Base-by-base conservation (phyloP, 2,888 invertebrate genomes). In the Lochmaea capreae region DNA sequence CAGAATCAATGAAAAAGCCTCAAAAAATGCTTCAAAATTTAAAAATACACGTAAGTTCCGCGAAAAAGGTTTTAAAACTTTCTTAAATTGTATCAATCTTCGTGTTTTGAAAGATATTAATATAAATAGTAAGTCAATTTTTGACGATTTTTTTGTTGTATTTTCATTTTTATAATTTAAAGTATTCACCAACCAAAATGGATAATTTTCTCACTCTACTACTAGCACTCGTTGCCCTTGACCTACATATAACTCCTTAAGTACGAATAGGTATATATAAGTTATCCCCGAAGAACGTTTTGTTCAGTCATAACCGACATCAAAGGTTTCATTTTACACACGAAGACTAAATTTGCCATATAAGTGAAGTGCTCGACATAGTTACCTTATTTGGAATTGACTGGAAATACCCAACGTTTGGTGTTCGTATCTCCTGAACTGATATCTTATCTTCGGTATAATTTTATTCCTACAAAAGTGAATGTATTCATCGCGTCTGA, bases 371-470 rank as follows among this genome's bases (percentile, higher is more conserved):
- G 54, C 10, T 16, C 18, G 54, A 54, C 54, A 54, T 18, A 54
- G 18, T 9, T 54, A 11, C 54, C 54, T 18, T 54, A 54, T 54
- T 54, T 54, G 54, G 54, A 16, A 10, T 18, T 18, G 54, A 54
- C 54, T 54, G 54, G 18, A 54, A 54, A 54, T 54, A 54, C 18
- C 9, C 49, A 49, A 14, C 49, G 49, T 49, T 49, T 49, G n/a
- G 14, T 49, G 18, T 16, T 54, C 54, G 18, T 54, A 54, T 54
- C 54, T 54, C 16, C 54, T 18, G 18, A 54, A 54, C 54, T 18
- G n/a, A 2, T 54, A 54, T 54, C 54, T 54, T 18, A 54, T 54
- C 54, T 54, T 16, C 16, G 18, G 54, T 54, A 39, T 18, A 9
- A 18, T 54, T 54, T 54, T 16, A 54, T 54, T 18, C 16, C 54